Conservation (phyloP, 2,888 invertebrate species). For the Oasisia sp. region DNA sequence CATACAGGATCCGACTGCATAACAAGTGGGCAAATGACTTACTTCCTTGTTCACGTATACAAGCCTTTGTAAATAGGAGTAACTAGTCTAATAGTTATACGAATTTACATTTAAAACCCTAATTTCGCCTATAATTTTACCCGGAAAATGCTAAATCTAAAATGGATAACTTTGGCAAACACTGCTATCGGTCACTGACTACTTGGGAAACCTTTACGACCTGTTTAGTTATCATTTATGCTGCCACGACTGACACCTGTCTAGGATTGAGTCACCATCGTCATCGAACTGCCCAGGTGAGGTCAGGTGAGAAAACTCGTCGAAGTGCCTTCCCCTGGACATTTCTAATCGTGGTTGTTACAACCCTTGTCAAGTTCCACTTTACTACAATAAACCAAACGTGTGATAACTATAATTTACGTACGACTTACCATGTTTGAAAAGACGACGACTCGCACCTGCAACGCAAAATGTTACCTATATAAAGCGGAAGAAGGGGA, state of each 20-base stretch:
- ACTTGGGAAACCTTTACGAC: too few relatives aligned
- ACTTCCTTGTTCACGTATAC: not conserved
- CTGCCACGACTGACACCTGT: too few relatives aligned
- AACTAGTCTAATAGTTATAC: too few relatives aligned
- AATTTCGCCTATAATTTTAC: too few relatives aligned
- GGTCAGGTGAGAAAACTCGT: not conserved
- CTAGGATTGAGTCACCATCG: too few relatives aligned
- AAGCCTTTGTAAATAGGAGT: not conserved
- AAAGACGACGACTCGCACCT: not conserved
- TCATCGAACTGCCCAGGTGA: not conserved
- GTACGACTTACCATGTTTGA: not conserved
- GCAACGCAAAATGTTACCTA: conserved; percentile 10
- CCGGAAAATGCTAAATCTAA: too few relatives aligned
- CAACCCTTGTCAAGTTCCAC: not conserved
- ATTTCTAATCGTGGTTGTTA: not conserved
- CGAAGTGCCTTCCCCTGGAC: not conserved
- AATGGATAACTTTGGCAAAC: too few relatives aligned
- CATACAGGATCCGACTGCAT: not conserved
- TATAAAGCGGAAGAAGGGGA: not conserved
- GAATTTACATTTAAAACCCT: too few relatives aligned
- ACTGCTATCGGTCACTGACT: too few relatives aligned
- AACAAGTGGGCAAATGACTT: not conserved
- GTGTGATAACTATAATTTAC: not conserved
- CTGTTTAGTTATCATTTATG: too few relatives aligned
- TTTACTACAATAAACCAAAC: not conserved